Evolutionary conservation across 2,113 vertebrate genomes (phyloP).

Genomic region (Benitochromis conjunctus): DNA sequence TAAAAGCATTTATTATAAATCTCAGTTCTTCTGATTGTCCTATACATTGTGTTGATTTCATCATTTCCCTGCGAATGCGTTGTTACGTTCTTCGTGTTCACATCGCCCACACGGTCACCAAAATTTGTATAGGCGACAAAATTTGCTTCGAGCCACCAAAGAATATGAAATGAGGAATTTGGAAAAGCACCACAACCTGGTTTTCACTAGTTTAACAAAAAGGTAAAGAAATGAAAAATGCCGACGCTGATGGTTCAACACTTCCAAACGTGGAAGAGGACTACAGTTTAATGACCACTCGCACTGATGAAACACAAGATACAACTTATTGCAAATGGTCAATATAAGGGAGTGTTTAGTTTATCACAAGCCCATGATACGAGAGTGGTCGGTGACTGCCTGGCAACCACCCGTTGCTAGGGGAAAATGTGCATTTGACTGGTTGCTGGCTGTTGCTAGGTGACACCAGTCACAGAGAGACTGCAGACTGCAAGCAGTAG

Average conservation of each 20-base stretch:
- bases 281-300: not conserved
- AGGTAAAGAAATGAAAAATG: too few relatives aligned
- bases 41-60: not conserved
- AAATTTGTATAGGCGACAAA: not conserved
- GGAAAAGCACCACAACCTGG: not conserved
- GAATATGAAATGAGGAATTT: not conserved
- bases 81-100: rapidly evolving
- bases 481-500: not conserved
- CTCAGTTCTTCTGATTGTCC: not conserved
- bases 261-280: too few relatives aligned
- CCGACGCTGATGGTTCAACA: too few relatives aligned
- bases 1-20: not conserved
- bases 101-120: rapidly evolving
- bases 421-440: not conserved
- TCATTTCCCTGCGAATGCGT: rapidly evolving
- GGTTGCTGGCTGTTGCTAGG: not conserved
- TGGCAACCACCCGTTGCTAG: not conserved
- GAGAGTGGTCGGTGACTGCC: too few relatives aligned
- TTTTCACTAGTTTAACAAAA: not conserved
- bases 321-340: not conserved
- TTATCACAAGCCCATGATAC: not conserved
- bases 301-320: not conserved
- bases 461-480: not conserved
- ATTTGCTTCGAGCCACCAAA: rapidly evolving
- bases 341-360: not conserved